Conservation (phyloP, 1,140 invertebrate genomes). For the Bathynomus jamesi region DNA sequence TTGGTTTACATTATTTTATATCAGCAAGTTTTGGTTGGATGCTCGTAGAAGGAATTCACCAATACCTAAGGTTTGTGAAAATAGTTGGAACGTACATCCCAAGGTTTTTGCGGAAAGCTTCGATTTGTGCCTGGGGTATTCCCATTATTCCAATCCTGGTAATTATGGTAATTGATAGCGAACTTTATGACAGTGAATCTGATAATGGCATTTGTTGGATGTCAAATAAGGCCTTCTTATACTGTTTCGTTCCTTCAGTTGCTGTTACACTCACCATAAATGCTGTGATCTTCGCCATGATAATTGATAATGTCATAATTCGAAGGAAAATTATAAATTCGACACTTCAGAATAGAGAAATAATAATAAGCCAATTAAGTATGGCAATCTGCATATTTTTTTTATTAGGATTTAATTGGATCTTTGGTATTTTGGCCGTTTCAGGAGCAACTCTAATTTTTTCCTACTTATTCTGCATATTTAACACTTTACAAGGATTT, state of each 20-base stretch:
- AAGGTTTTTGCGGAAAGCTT: slow-evolving; percentile 43
- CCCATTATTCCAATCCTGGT: slow-evolving; percentile 37
- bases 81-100: slow-evolving; percentile 47
- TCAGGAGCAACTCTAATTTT: slow-evolving; percentile 30
- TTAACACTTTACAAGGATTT: slow-evolving; percentile 38
- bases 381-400: slow-evolving; percentile 47
- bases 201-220: slow-evolving; percentile 44
- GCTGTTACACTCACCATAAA: slow-evolving; percentile 44
- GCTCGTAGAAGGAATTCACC: slow-evolving; percentile 47
- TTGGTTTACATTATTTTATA: slow-evolving; percentile 46
- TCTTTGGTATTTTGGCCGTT: slow-evolving; percentile 38
- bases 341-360: slow-evolving; percentile 42
- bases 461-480: slow-evolving; percentile 38
- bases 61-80: slow-evolving; percentile 48
- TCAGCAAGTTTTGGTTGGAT: slow-evolving; percentile 48
- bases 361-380: slow-evolving; percentile 43
- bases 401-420: slow-evolving; percentile 40
- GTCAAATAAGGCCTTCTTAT: slow-evolving; percentile 43
- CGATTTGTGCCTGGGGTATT: slow-evolving; percentile 44
- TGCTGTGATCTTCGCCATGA: slow-evolving; percentile 42
- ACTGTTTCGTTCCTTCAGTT: slow-evolving; percentile 44
- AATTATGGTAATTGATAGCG: slow-evolving; percentile 34
- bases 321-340: slow-evolving; percentile 42
- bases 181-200: slow-evolving; percentile 23
- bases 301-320: slow-evolving; percentile 44